phyloP scores from a whole-genome alignment of 1,140 invertebrate species.

The Drosophila willistoni region DNA sequence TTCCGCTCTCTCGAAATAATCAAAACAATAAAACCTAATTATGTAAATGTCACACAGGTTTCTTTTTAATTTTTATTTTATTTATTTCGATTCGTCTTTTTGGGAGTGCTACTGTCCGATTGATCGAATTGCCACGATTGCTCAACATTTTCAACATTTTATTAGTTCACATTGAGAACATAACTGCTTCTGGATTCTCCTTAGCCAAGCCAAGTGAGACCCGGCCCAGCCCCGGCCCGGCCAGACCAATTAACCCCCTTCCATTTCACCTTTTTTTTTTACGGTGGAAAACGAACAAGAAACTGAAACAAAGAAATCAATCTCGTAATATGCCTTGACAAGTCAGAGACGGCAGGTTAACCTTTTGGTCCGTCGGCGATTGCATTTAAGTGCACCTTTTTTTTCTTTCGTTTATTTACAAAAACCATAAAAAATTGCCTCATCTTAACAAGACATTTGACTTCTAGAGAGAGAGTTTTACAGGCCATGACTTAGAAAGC shows the following conservation, averaged over 20 bases:
- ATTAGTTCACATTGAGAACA: constrained; percentile 74
- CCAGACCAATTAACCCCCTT: constrained; percentile 71
- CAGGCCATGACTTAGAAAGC: constrained; percentile 50
- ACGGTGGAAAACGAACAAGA: not conserved
- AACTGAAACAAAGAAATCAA: constrained; percentile 70
- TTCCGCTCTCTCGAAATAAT: constrained; percentile 32
- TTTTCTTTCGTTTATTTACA: constrained; percentile 63
- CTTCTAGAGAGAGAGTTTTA: constrained; percentile 5
- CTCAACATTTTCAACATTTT: constrained; percentile 69
- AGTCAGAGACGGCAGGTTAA: constrained; percentile 27
- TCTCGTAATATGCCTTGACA: constrained; percentile 76
- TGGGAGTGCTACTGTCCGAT: constrained; percentile 40
- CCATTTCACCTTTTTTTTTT: not conserved
- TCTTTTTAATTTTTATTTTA: constrained; percentile 4
- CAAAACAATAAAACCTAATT: constrained; percentile 72
- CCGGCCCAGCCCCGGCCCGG: no score
- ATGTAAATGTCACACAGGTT: constrained; percentile 72
- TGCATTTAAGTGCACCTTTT: constrained; percentile 69
- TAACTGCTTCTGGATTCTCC: constrained; percentile 69
- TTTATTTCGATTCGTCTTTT: no score
- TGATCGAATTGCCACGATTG: constrained; percentile 43
- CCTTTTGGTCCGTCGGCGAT: constrained; percentile 9
- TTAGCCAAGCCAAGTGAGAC: not conserved
- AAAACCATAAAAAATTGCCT: constrained; percentile 78
- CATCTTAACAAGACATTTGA: constrained; percentile 51